Percentiles rank a stretch among this genome's conserved stretches.
Evolutionary conservation across 2,113 vertebrate species (phyloP).

Genomic region (Pluvialis apricaria): DNA sequence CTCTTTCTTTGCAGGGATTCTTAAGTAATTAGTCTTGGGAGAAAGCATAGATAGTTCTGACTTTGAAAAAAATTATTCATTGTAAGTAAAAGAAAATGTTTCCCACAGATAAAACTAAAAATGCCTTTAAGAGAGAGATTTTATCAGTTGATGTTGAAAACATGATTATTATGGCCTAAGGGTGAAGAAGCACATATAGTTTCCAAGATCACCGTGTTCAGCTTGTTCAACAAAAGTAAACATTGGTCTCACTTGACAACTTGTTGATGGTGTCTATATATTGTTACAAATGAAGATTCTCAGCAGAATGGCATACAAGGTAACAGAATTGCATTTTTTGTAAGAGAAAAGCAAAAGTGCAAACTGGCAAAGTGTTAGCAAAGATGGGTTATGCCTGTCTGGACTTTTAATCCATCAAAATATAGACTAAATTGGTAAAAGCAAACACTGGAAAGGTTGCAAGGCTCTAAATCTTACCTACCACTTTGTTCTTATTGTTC

Average conservation of each 20-base stretch:
- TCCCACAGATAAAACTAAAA: background rate
- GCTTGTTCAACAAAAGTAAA: background rate
- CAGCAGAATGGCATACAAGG: background rate
- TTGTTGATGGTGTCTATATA: background rate
- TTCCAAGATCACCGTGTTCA: background rate
- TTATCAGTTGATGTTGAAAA: background rate
- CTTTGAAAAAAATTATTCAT: background rate
- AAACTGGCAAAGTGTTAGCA: background rate
- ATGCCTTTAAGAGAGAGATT: background rate
- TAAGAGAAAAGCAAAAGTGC: background rate
- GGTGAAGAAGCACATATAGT: background rate
- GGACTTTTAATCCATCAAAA: background rate
- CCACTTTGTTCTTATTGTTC: background rate
- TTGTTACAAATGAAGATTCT: background rate
- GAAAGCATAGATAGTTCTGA: background rate
- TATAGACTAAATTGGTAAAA: background rate
- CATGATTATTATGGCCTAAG: background rate
- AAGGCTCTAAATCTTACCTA: background rate
- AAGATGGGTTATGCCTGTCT: background rate
- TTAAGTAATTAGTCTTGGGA: background rate
- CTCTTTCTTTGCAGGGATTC: background rate
- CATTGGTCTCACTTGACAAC: background rate
- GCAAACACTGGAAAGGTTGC: background rate
- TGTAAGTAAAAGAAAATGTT: background rate
- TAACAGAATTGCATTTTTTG: background rate